Evolutionary conservation across 2,113 vertebrate species (phyloP).

Genomic region (Pungitius pungitius): DNA sequence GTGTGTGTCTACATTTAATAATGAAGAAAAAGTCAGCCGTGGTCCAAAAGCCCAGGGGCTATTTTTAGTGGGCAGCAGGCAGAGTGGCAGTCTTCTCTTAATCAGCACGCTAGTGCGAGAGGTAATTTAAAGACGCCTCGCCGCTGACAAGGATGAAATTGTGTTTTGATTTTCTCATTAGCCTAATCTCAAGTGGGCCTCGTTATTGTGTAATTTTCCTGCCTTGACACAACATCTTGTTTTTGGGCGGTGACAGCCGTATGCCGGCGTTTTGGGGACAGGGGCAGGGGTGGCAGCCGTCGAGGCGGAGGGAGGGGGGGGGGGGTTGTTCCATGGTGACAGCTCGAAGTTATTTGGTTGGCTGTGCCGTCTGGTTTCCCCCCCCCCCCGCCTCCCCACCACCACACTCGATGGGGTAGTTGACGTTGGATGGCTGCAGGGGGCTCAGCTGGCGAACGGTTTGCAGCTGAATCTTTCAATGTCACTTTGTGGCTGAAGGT

Average conservation of each 20-base stretch:
- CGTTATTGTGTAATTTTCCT: slow-evolving; percentile 83
- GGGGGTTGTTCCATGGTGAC: slow-evolving; percentile 53
- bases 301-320: not conserved
- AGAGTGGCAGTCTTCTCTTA: slow-evolving; percentile 81
- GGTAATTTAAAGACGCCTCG: slow-evolving; percentile 83
- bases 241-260: slow-evolving; percentile 82
- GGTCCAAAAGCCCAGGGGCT: slow-evolving; percentile 74
- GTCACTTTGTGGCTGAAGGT: slow-evolving; percentile 75
- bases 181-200: slow-evolving; percentile 86
- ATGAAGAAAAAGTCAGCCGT: slow-evolving; percentile 55
- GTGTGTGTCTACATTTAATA: slow-evolving; percentile 44
- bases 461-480: slow-evolving; percentile 77
- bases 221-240: slow-evolving; percentile 79
- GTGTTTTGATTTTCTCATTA: slow-evolving; percentile 91
- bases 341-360: slow-evolving; percentile 71
- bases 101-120: slow-evolving; percentile 80
- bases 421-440: slow-evolving; percentile 63
- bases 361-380: slow-evolving; percentile 54
- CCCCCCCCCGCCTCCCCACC: not conserved
- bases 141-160: slow-evolving; percentile 88
- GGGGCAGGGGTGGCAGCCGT: slow-evolving; percentile 60
- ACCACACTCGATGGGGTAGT: slow-evolving; percentile 56
- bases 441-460: slow-evolving; percentile 49
- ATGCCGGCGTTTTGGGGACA: slow-evolving; percentile 73
- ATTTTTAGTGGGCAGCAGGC: slow-evolving; percentile 75